Conservation (phyloP, 2,113 vertebrate genomes). For the Spermophilus dauricus region DNA sequence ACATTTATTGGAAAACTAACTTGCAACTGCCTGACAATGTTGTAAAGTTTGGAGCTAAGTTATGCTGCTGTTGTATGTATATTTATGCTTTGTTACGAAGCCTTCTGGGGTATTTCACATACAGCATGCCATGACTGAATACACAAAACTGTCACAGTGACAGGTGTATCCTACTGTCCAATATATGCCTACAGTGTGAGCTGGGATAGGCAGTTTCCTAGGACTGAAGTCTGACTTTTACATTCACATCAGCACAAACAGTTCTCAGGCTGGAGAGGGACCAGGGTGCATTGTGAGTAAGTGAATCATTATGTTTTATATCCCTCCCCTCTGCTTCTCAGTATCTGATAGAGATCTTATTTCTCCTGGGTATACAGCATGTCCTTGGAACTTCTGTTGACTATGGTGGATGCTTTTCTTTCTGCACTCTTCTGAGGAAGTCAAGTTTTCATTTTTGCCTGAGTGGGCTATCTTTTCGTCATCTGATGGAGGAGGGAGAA, state of each 20-base stretch:
- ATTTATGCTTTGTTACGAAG: neutral
- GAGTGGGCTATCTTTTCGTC: neutral
- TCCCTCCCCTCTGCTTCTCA: neutral
- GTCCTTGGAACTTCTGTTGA: neutral
- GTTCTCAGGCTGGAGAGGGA: neutral
- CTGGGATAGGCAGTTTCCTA: neutral
- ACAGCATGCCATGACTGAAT: neutral
- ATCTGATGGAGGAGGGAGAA: neutral
- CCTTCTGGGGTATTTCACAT: neutral
- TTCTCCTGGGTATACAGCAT: neutral
- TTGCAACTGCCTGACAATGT: neutral
- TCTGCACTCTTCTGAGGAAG: neutral
- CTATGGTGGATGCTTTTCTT: neutral
- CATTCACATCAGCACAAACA: rapidly evolving
- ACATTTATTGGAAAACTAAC: neutral
- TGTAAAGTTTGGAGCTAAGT: neutral
- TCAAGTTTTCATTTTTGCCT: neutral
- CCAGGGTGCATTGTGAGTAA: neutral
- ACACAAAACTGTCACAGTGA: too few species aligned
- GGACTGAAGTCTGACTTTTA: neutral
- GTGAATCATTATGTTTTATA: neutral
- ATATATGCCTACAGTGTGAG: neutral
- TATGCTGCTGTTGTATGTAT: neutral
- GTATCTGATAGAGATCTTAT: rapidly evolving
- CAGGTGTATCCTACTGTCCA: neutral